Percentiles rank a stretch among this genome's conserved stretches.
Evolutionary conservation across 2,888 invertebrate genomes (phyloP).

Genomic region (Drosophila mettleri): DNA sequence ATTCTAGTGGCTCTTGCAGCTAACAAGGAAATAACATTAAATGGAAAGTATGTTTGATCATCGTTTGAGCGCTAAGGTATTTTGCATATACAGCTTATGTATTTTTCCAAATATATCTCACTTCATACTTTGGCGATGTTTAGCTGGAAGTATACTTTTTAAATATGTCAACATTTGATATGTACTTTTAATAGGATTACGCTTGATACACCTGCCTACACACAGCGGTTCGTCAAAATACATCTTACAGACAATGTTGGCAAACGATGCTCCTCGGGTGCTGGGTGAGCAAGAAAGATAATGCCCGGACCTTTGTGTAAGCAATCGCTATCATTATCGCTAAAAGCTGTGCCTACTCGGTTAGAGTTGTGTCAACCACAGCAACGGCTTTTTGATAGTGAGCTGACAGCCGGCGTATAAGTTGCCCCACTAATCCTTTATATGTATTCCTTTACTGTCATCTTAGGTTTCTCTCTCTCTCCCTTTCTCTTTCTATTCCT

Average conservation of each 20-base stretch:
- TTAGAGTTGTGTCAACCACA: conserved; percentile 38
- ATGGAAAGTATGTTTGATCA: neutral
- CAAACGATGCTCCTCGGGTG: conserved; percentile 62
- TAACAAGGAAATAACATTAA: too few species aligned
- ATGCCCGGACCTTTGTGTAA: conserved; percentile 38
- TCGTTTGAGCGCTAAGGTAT: neutral
- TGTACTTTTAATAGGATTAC: neutral
- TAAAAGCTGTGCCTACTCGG: conserved; percentile 42
- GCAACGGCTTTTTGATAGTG: conserved; percentile 39
- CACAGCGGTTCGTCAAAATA: conserved; percentile 14
- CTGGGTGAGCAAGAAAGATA: conserved; percentile 5
- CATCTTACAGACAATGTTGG: conserved; percentile 48
- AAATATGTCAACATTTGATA: neutral
- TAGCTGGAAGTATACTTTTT: neutral
- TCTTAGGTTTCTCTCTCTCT: conserved; percentile 1
- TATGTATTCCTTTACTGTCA: conserved; percentile 4
- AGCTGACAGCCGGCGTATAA: conserved; percentile 42
- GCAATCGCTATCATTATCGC: conserved; percentile 41
- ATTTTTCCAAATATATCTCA: neutral
- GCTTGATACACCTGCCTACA: conserved; percentile 10
- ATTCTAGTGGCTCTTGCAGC: neutral
- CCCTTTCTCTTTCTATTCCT: too few species aligned
- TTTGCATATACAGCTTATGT: neutral
- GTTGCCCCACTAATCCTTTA: conserved; percentile 41
- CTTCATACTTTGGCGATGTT: neutral